These are phyloP conservation scores for Tenthredo livida DNA, from an alignment of 2,888 invertebrate genomes.

Conservation along the genomic window DNA sequence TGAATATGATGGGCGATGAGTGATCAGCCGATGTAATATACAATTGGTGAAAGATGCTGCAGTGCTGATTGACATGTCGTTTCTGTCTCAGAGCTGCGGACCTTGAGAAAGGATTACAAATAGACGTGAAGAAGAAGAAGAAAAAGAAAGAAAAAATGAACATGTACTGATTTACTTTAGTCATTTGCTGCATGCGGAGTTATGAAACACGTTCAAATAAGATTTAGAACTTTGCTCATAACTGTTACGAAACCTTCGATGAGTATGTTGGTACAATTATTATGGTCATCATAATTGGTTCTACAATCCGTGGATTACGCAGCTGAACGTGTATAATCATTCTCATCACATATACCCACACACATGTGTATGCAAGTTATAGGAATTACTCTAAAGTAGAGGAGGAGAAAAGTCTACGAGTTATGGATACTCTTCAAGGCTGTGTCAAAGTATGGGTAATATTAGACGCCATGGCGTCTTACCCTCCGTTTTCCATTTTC, in stretches of 20 bases:
- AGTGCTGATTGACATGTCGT: not conserved
- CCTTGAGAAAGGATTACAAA: not conserved
- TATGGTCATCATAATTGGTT: not conserved
- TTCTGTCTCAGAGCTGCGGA: not conserved
- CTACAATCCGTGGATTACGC: not conserved
- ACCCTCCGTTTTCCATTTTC: constrained; percentile 15
- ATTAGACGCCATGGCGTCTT: not conserved
- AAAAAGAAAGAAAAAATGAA: not conserved
- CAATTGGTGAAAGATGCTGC: not conserved
- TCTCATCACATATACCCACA: not conserved
- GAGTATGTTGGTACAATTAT: constrained; percentile 5
- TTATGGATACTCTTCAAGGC: not conserved
- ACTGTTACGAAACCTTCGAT: constrained; percentile 21
- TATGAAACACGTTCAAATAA: constrained; percentile 13
- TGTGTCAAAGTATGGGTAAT: not conserved
- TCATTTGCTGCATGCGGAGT: not conserved
- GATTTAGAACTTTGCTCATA: not conserved
- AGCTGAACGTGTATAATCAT: not conserved
- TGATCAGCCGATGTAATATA: not conserved
- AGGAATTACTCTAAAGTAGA: not conserved
- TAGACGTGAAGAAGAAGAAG: not conserved
- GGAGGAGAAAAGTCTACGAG: not conserved
- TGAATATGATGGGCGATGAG: not conserved
- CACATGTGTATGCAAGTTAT: not conserved
- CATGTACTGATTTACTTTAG: not conserved